Evolutionary conservation across 2,113 vertebrate species (phyloP).

Genomic region (Paratilapia polleni): DNA sequence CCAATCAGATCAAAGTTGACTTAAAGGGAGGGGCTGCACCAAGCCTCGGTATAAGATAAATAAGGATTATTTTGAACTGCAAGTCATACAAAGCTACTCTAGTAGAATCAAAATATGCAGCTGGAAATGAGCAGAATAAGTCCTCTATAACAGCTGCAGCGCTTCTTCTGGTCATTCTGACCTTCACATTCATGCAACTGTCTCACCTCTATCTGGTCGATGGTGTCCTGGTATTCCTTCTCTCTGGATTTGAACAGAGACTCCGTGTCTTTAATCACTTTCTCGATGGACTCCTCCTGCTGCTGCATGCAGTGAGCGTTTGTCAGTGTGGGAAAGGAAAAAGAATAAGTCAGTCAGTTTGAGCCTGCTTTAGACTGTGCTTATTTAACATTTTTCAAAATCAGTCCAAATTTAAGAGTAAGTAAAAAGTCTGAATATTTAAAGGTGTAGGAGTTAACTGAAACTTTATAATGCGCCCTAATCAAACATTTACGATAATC

Average conservation of each 20-base stretch:
- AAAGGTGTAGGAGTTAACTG: background rate
- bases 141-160: background rate
- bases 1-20: too few species aligned
- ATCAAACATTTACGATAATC: too few species aligned
- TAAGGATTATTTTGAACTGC: too few species aligned
- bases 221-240: slow-evolving; percentile 97
- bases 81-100: too few species aligned
- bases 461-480: too few species aligned
- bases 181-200: fast-evolving
- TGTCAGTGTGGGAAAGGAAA: background rate
- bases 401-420: background rate
- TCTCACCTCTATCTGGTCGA: slow-evolving; percentile 94
- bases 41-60: too few species aligned
- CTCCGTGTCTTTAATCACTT: slow-evolving; percentile 96
- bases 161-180: too few species aligned
- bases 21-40: too few species aligned
- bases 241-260: slow-evolving; percentile 92
- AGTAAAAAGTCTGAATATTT: background rate
- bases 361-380: background rate
- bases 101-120: too few species aligned
- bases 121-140: background rate
- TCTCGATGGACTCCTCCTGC: slow-evolving; percentile 92
- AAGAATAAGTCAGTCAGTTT: background rate
- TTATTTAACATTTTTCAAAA: background rate
- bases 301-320: background rate